phyloP scores from a whole-genome alignment of 1,140 invertebrate genomes.

The Saxidomus purpurata region DNA sequence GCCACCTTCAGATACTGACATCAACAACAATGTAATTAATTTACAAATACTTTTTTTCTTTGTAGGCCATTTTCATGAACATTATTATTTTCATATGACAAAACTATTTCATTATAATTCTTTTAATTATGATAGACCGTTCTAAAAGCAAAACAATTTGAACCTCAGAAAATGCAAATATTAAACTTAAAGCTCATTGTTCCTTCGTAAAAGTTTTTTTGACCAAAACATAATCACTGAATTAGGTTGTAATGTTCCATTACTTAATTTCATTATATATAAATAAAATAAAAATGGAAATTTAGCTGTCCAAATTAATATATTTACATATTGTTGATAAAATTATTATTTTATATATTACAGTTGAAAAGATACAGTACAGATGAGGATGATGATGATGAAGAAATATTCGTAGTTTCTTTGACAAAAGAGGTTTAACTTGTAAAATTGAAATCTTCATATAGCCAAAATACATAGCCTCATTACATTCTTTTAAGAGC shows the following conservation, averaged over 20 bases:
- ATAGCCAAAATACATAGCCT: conserved; percentile 28
- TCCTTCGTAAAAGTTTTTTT: conserved; percentile 22
- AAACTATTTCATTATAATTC: neutral
- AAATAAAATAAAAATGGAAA: conserved; percentile 28
- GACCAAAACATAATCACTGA: conserved; percentile 30
- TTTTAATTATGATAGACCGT: neutral
- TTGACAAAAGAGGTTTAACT: conserved; percentile 28
- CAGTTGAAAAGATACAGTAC: conserved; percentile 33
- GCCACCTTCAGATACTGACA: neutral
- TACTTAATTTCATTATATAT: conserved; percentile 42
- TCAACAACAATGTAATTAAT: conserved; percentile 2
- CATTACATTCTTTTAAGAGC: conserved; percentile 14
- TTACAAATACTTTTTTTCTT: neutral
- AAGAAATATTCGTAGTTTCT: conserved; percentile 41
- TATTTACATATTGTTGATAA: conserved; percentile 39
- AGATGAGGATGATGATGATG: conserved; percentile 18
- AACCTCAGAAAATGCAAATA: neutral
- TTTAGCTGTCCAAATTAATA: conserved; percentile 25
- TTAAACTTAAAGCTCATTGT: too few species aligned
- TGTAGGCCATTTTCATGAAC: conserved; percentile 2
- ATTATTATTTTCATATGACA: conserved; percentile 1
- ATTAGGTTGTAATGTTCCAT: conserved; percentile 2
- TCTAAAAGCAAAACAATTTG: conserved; percentile 1
- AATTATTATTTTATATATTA: conserved; percentile 33
- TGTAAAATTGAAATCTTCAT: neutral